Percentiles rank a stretch among this genome's conserved stretches.
Evolutionary conservation across 2,797 vertebrate species (phyloP).

Genomic region (Sarcoramphus papa): DNA sequence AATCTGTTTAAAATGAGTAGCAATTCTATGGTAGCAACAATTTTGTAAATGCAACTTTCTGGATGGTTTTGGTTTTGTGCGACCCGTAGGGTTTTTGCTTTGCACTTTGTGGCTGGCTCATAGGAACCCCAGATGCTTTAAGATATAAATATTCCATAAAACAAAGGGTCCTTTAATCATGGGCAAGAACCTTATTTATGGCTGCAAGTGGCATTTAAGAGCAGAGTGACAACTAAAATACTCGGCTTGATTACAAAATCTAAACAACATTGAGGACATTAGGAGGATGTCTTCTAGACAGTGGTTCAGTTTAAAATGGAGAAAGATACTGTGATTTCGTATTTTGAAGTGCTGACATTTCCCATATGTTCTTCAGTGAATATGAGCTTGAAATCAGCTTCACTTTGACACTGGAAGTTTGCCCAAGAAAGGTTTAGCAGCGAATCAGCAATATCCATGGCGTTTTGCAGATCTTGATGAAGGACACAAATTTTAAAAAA

Average conservation of each 20-base stretch:
- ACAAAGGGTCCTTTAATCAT: conserved; percentile 48
- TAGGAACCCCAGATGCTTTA: not conserved
- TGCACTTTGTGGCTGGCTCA: not conserved
- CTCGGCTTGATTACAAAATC: conserved; percentile 17
- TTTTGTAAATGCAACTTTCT: not conserved
- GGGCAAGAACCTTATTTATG: not conserved
- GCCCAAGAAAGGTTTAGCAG: conserved; percentile 32
- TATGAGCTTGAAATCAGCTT: conserved; percentile 41
- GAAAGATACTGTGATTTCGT: not conserved
- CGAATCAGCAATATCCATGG: not conserved
- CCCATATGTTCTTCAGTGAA: conserved; percentile 43
- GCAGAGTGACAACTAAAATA: conserved; percentile 51
- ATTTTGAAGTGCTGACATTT: conserved; percentile 7
- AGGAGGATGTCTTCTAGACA: not conserved
- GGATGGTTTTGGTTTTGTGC: not conserved
- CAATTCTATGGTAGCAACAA: not conserved
- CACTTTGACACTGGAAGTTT: conserved; percentile 44
- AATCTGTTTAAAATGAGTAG: not conserved
- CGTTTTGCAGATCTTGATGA: not conserved
- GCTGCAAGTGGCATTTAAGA: conserved; percentile 53
- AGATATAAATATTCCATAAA: conserved; percentile 18
- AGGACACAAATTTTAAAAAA: not conserved
- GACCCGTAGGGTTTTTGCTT: not conserved
- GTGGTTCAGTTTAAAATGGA: not conserved
- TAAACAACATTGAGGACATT: not conserved